These are phyloP conservation scores for Diploscapter pachys DNA, from an alignment of 1,140 invertebrate genomes.

Conservation along the genomic window DNA sequence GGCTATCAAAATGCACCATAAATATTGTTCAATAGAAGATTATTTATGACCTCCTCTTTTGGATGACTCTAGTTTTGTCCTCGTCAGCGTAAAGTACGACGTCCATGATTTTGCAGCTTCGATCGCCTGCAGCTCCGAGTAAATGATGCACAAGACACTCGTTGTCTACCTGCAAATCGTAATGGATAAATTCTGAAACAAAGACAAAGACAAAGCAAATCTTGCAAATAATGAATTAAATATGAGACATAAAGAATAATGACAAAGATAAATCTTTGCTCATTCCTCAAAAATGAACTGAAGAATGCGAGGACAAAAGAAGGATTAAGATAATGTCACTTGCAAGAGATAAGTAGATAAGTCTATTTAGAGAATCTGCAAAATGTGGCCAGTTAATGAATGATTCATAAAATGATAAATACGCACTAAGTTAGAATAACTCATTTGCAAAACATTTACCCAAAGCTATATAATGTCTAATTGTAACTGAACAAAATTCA, in stretches of 20 bases:
- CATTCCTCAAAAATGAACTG: neutral
- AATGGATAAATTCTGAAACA: too few species aligned
- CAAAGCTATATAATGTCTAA: too few species aligned
- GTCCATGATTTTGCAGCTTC: slow-evolving; percentile 20
- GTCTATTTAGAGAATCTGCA: too few species aligned
- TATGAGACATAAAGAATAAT: neutral
- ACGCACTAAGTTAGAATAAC: too few species aligned
- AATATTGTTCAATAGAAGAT: neutral
- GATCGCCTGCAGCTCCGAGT: slow-evolving; percentile 9
- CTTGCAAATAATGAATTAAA: neutral
- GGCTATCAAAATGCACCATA: neutral
- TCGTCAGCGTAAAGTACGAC: slow-evolving; percentile 27
- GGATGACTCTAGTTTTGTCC: slow-evolving; percentile 18
- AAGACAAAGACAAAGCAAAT: slow-evolving; percentile 3
- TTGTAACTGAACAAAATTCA: too few species aligned
- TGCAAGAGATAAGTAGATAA: too few species aligned
- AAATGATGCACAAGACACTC: slow-evolving; percentile 19
- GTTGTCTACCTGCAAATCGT: slow-evolving; percentile 20
- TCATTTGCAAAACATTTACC: too few species aligned
- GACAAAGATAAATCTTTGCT: neutral
- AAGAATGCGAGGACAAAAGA: too few species aligned
- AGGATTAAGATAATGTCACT: too few species aligned
- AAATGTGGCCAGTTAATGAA: too few species aligned
- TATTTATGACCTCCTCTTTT: slow-evolving; percentile 17
- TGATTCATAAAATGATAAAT: too few species aligned